Base-by-base conservation (phyloP, 1,140 invertebrate genomes). In the Globodera rostochiensis region DNA sequence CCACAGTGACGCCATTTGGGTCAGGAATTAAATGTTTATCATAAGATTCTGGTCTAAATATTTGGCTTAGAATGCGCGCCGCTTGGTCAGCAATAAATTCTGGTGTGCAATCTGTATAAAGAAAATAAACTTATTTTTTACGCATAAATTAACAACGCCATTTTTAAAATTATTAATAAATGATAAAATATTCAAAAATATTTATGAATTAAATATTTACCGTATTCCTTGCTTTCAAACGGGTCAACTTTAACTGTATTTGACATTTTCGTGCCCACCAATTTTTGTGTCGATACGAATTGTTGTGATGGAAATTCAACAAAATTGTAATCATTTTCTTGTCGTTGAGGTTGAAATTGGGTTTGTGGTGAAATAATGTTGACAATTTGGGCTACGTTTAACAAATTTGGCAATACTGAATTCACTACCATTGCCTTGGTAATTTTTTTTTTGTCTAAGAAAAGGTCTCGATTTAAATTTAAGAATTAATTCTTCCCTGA, bases 361-460 rank as follows among this genome's bases (percentile, higher is more conserved):
- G 64, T 5, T 49, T 15, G 49, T 83, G 49, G 36, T 25, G 25
- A 53, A 25, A 83, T n/a, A 79, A 84, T 73, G 67, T 82, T 82
- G 25, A 84, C 70, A 60, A 84, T 73, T 78, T 84, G 84, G 19
- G 84, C 84, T 21, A 84, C 80, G 76, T 84, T 84, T 57, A 84
- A 47, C 73, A 84, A 66, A 84, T 79, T 84, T 13, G 83, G 83
- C 21, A 84, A 73, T 53, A 84, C 49, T 4, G 79, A 85, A 46
- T 84, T 77, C 4, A 84, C 47, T 19, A 84, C 84, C 84, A 84
- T 86, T 19, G 3, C 60, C 60, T 76, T 76, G 2, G 36, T 36
- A 36, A 0, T 36, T 36, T 36, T 36, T 36, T 36, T 36, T 36
- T 36, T 36, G 36, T 36, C 36, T 36, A 36, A 36, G 2, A 36